phyloP scores from a whole-genome alignment of 2,113 vertebrate genomes.

The Campylomormyrus numenius region DNA sequence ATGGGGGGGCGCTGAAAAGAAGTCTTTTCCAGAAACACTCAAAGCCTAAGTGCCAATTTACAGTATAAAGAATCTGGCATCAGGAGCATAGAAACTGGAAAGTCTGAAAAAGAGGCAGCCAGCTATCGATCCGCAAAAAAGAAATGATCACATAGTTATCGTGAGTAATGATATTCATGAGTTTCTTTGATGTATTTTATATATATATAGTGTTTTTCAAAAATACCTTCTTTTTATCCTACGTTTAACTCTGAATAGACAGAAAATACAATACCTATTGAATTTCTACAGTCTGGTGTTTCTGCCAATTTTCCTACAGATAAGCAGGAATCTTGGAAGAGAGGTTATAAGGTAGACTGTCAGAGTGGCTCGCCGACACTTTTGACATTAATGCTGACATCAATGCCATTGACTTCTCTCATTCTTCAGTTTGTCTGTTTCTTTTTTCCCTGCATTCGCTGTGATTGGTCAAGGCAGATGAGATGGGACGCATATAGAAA shows the following conservation, averaged over 20 bases:
- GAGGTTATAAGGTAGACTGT: background rate
- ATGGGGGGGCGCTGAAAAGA: conserved; percentile 30
- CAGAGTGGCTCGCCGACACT: background rate
- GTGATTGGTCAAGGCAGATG: background rate
- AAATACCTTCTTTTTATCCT: background rate
- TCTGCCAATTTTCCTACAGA: background rate
- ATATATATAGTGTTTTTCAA: background rate
- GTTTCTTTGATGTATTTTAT: conserved; percentile 10
- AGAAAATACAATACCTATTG: background rate
- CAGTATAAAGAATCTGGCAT: conserved; percentile 39
- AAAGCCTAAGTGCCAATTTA: conserved; percentile 39
- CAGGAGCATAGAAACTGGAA: conserved; percentile 17
- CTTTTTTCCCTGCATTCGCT: background rate
- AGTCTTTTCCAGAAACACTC: conserved; percentile 37
- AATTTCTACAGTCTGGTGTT: background rate
- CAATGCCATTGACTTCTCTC: background rate
- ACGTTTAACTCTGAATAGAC: background rate
- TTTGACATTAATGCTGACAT: background rate
- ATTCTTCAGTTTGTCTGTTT: background rate
- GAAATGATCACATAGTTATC: conserved; percentile 41
- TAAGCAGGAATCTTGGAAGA: background rate
- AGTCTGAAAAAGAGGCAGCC: conserved; percentile 31
- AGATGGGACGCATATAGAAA: background rate
- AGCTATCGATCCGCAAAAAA: conserved; percentile 36
- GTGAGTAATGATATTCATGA: conserved; percentile 29